Conservation (phyloP, 2,888 invertebrate genomes). For the Caenorhabditis becei region DNA sequence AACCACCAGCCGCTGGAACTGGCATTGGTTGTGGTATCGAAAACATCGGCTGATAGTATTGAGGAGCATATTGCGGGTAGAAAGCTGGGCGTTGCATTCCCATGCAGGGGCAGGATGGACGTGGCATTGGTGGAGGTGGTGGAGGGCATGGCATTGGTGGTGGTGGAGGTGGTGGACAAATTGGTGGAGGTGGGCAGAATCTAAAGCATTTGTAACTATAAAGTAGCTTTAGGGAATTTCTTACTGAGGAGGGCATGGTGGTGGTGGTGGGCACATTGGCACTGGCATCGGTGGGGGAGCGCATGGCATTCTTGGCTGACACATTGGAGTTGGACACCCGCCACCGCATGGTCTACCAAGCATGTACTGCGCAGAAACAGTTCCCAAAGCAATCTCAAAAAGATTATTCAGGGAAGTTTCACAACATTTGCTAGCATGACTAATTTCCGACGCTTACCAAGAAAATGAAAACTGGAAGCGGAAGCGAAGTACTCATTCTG, state of each 20-base stretch:
- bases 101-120: conserved; percentile 65
- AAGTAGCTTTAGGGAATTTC: neutral
- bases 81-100: conserved; percentile 36
- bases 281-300: conserved; percentile 64
- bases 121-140: conserved; percentile 65
- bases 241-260: conserved; percentile 72
- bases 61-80: conserved; percentile 53
- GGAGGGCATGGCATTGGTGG: conserved; percentile 69
- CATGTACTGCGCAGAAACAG: conserved; percentile 46
- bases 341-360: conserved; percentile 53
- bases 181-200: conserved; percentile 73
- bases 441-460: conserved; percentile 21
- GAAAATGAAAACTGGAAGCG: conserved; percentile 29
- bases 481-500: conserved; percentile 38
- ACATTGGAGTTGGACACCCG: conserved; percentile 54
- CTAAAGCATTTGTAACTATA: conserved; percentile 19
- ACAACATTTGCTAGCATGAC: neutral
- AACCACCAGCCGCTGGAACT: conserved; percentile 54
- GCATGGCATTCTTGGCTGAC: conserved; percentile 61
- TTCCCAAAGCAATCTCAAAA: conserved; percentile 10
- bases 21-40: conserved; percentile 44
- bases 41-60: conserved; percentile 54
- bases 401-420: neutral
- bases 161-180: conserved; percentile 73
- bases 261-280: conserved; percentile 73